Base-by-base conservation (phyloP, 2,113 vertebrate genomes). In the Hydrolagus affinis region DNA sequence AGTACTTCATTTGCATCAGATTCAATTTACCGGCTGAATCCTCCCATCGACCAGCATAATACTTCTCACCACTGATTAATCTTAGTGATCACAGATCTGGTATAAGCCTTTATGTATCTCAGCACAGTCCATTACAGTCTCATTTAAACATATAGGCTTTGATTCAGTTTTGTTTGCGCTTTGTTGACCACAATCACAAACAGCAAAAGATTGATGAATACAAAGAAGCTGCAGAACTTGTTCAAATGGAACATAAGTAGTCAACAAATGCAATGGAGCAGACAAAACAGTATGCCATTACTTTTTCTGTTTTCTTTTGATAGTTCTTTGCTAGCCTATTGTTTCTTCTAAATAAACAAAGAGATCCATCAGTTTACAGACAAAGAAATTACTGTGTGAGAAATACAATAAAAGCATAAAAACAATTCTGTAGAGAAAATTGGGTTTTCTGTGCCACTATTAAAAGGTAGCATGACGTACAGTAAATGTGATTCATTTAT, bases 61-160 rank as follows among this genome's bases (percentile, higher is more conserved):
- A 66, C 7, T 70, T 73, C 62, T 30, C 78, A 71, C 86, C 86
- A 83, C 21, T 86, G 86, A 86, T 68, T 87, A 87, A 71, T 86
- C 74, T 87, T 76, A 64, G 25, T 85, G 75, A 76, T 21, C 56
- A 85, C 86, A 4, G 21, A 85, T 89, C 70, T 74, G 21, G 70
- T 90, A 87, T 86, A 80, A 86, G 30, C 17, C 12, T 30, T 87
- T 87, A 85, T 89, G 1, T 87, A 56, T 85, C 75, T 89, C 70
- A 86, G 30, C 86, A 87, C 76, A 83, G 70, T 72, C 72, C 57
- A 23, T 87, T 87, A 86, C 19, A 57, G 85, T 77, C 25, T 80
- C 56, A 76, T 7, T 86, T 85, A 68, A 85, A 88, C 88, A 9
- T 59, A 28, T 85, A 17, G 59, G 68, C 3, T 15, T 85, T 69